A percentile compares a stretch with the other conserved stretches of the same genome.
These are phyloP conservation scores for Listronotus oregonensis DNA, from an alignment of 1,140 invertebrate genomes.

Conservation along the genomic window DNA sequence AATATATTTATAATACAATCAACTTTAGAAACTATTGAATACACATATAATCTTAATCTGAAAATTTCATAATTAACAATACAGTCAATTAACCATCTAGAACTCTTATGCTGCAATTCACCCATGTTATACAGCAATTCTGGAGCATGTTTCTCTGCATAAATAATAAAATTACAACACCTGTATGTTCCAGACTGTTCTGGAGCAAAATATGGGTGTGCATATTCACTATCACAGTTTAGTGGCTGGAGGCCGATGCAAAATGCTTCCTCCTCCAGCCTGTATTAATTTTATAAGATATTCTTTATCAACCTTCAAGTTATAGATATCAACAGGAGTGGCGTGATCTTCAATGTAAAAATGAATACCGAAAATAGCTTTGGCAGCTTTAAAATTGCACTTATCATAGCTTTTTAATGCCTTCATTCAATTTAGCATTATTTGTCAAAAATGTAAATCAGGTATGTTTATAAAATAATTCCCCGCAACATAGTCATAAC, in stretches of 20 bases:
- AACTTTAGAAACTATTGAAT: not conserved
- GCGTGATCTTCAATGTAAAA: slow-evolving; percentile 70
- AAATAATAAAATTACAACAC: slow-evolving; percentile 74
- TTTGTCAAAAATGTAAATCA: slow-evolving; percentile 25
- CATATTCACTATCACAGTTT: slow-evolving; percentile 60
- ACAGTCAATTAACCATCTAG: slow-evolving; percentile 75
- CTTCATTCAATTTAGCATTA: slow-evolving; percentile 27
- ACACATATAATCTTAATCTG: slow-evolving; percentile 50
- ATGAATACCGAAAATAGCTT: slow-evolving; percentile 73
- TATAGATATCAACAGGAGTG: slow-evolving; percentile 58
- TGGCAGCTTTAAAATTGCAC: slow-evolving; percentile 55
- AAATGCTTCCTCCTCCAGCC: slow-evolving; percentile 67
- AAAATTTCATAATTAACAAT: slow-evolving; percentile 63
- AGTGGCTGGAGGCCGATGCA: slow-evolving; percentile 69
- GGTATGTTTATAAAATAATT: slow-evolving; percentile 33
- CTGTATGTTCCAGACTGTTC: slow-evolving; percentile 45
- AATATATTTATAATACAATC: no score
- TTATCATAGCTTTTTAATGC: slow-evolving; percentile 39
- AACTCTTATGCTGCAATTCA: slow-evolving; percentile 67
- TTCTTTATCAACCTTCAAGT: slow-evolving; percentile 64
- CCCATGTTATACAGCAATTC: slow-evolving; percentile 65
- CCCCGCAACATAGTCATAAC: slow-evolving; percentile 28
- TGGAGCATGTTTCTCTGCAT: slow-evolving; percentile 62
- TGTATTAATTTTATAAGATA: slow-evolving; percentile 64
- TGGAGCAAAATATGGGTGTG: slow-evolving; percentile 68